phyloP scores from a whole-genome alignment of 2,888 invertebrate species.

The Drosophila pegasa region DNA sequence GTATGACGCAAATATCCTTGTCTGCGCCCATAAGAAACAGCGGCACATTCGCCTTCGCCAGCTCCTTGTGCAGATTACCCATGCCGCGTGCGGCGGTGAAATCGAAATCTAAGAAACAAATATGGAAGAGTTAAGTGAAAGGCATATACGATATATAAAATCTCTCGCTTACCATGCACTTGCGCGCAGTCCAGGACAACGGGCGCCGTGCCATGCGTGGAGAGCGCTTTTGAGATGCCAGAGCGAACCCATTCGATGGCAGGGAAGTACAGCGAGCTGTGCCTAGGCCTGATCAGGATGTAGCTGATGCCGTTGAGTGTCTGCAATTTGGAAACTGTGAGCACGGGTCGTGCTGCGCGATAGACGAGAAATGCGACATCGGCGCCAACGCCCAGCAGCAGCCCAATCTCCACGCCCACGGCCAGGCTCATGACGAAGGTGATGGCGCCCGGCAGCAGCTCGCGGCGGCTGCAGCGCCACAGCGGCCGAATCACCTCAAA shows the following conservation, averaged over 20 bases:
- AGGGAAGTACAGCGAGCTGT: slow-evolving; percentile 92
- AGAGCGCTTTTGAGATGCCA: slow-evolving; percentile 90
- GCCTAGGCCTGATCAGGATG: slow-evolving; percentile 91
- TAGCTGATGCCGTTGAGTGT: slow-evolving; percentile 89
- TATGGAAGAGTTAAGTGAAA: neutral
- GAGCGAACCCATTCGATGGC: slow-evolving; percentile 93
- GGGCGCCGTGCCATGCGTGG: slow-evolving; percentile 89
- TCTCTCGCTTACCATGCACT: slow-evolving; percentile 87
- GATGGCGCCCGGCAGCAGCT: slow-evolving; percentile 91
- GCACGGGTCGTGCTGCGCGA: slow-evolving; percentile 91
- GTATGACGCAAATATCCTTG: slow-evolving; percentile 78
- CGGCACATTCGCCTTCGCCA: slow-evolving; percentile 89
- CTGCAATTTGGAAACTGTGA: slow-evolving; percentile 90
- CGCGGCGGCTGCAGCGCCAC: slow-evolving; percentile 93
- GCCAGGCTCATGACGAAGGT: slow-evolving; percentile 93
- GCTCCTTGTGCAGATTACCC: slow-evolving; percentile 90
- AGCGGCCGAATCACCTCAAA: slow-evolving; percentile 94
- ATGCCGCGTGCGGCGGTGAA: slow-evolving; percentile 95
- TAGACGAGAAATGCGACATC: slow-evolving; percentile 92
- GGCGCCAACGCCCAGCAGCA: slow-evolving; percentile 92
- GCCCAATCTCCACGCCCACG: slow-evolving; percentile 94
- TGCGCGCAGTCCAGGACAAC: slow-evolving; percentile 93
- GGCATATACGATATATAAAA: neutral
- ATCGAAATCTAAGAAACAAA: slow-evolving; percentile 88
- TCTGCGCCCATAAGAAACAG: slow-evolving; percentile 87